Evolutionary conservation across 2,113 vertebrate species (phyloP), one percentile per base, ranked within the genome.

Genomic region (Eretmochelys imbricata): DNA sequence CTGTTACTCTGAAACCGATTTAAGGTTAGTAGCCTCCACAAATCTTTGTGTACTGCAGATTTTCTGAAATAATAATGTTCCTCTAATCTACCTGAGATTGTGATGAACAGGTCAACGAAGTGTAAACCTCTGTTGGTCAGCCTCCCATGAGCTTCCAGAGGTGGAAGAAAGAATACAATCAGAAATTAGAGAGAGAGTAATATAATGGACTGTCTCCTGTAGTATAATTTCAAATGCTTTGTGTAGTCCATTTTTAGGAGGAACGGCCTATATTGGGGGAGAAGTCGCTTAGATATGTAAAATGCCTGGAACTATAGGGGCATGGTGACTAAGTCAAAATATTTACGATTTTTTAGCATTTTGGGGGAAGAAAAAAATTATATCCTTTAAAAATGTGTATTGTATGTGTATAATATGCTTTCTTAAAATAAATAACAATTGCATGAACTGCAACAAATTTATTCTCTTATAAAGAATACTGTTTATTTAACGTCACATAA

Each of bases 91-190:
- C 3, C 19, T 90, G 87, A 90, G 20, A 42, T 72, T 93, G 5
- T 46, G 57, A 92, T 2, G 16, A 72, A 72, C 22, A 4, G 1
- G 0, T 76, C 51, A 85, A 48, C 24, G 62, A 94, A 78, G 46
- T 25, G 82, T 4, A 92, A 93, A 87, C 9, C 48, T 92, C 38
- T 93, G 25, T 84, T 90, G 72, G 92, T 91, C 10, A 69, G 42
- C 12, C 5, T 31, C 7, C 0, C 0, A 75, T 48, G 35, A 9
- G 9, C 14, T 4, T 25, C 3, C 9, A 46, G 10, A 87, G 13
- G 22, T 65, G 7, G 12, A 62, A 62, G 57, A 80, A 82, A 76
- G 62, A 14, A 49, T 87, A 75, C 62, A 76, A 35, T 11, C 75
- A 38, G 17, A 85, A 92, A 20, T 20, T 82, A 84, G 38, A 11